These are phyloP conservation scores for Tachyglossus aculeatus DNA, from an alignment of 2,797 vertebrate genomes.

Conservation along the genomic window DNA sequence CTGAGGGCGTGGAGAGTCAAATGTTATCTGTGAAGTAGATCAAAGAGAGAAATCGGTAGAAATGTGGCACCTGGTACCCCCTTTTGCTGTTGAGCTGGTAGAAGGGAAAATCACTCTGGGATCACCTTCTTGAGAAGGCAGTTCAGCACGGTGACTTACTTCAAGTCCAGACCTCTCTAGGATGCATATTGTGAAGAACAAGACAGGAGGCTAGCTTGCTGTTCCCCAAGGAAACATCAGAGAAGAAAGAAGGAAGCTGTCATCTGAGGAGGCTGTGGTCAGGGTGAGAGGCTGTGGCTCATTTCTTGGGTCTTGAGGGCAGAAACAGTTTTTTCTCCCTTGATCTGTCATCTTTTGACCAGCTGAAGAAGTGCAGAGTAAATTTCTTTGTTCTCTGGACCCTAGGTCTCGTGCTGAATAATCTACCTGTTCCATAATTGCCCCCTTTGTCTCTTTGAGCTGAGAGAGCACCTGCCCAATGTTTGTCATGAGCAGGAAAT, in stretches of 20 bases:
- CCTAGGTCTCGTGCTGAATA: not conserved
- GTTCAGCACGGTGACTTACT: not conserved
- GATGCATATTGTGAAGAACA: not conserved
- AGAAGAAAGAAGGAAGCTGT: not conserved
- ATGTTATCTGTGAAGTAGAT: not conserved
- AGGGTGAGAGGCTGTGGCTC: not conserved
- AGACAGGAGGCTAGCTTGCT: not conserved
- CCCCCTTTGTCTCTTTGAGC: not conserved
- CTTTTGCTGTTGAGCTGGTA: not conserved
- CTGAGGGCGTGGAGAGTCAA: not conserved
- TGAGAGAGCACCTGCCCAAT: not conserved
- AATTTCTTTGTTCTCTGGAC: not conserved
- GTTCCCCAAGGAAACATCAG: not conserved
- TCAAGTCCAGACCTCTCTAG: not conserved
- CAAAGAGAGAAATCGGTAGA: not conserved
- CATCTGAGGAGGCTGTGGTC: not conserved
- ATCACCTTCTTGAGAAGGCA: not conserved
- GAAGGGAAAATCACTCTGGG: not conserved
- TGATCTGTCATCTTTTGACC: not conserved
- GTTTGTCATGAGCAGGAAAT: not conserved
- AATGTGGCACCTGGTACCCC: not conserved
- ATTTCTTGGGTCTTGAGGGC: not conserved
- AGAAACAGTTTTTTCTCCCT: not conserved
- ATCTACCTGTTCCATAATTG: not conserved
- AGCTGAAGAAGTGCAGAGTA: not conserved